Base-by-base conservation (phyloP, 2,113 vertebrate genomes). In the Peucedramus taeniatus region DNA sequence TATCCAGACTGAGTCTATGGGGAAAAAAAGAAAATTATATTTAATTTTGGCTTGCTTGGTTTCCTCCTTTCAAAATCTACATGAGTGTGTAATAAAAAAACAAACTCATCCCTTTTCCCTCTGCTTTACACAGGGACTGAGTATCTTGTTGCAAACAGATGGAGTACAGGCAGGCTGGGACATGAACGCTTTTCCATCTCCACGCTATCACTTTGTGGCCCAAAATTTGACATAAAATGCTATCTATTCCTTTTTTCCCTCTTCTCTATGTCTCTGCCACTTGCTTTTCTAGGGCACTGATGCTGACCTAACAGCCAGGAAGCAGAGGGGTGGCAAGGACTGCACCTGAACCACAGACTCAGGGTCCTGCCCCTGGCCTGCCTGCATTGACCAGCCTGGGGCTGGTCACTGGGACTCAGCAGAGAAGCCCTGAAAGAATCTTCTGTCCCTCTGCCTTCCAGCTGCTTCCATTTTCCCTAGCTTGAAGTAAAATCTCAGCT, bases 1-100 rank as follows among this genome's bases (percentile, higher is more conserved):
- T 61, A 74, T 87, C 88, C 92, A 95, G 76, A 50, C 57, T 59
- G 76, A 78, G 19, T 91, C 94, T 96, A 17, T 70, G 54, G 96
- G 94, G 88, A 80, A 86, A 88, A 94, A 80, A 57, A 93, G 74
- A 89, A 96, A 97, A 97, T 96, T 93, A 83, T 70, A 68, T 96
- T 85, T 93, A 90, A 96, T 96, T 95, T 94, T 93, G 95, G 94
- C 88, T 94, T 88, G 71, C 65, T 92, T 87, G 71, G 96, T 92
- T 97, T 97, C 84, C 74, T 94, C 64, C 80, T 91, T 94, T 93
- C 78, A 83, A 88, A 94, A 83, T 93, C 76, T 78, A 66, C 40
- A 71, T 71, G 78, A 90, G 69, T 44, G 61, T 83, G 65, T 80
- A 92, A 85, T 91, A 76, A 92, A 83, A 92, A 68, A 68, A 59